Evolutionary conservation across 2,113 vertebrate species (phyloP).

Genomic region (Hyperopisus bebe): DNA sequence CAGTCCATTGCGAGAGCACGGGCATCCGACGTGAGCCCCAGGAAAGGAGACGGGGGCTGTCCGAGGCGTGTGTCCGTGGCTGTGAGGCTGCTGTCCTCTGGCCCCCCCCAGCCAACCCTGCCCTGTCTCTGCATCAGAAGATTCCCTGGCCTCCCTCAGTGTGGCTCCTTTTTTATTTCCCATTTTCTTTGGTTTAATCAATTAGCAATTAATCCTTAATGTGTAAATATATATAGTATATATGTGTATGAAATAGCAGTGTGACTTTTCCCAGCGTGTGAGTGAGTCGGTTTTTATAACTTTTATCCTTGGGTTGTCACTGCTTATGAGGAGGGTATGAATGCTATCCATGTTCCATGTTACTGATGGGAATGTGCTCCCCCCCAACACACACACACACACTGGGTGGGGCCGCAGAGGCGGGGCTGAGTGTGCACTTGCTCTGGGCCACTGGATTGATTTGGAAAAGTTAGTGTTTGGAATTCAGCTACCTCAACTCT

Average conservation of each 20-base stretch:
- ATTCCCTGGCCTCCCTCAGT: neutral
- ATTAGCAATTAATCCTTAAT: neutral
- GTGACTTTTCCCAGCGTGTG: neutral
- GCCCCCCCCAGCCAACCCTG: neutral
- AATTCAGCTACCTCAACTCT: constrained; percentile 6
- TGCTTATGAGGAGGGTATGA: neutral
- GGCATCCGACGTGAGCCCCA: neutral
- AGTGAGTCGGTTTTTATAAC: neutral
- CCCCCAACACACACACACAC: neutral
- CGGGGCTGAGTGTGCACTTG: neutral
- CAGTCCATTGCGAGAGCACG: neutral
- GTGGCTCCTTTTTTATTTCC: neutral
- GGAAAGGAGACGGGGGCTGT: neutral
- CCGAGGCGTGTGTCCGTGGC: neutral
- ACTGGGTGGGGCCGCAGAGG: neutral
- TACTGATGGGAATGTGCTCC: neutral
- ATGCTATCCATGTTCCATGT: neutral
- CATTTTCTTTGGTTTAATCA: neutral
- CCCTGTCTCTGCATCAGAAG: neutral
- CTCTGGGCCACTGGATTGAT: neutral
- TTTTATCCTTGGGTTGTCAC: neutral
- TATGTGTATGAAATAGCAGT: neutral
- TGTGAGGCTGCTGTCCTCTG: neutral
- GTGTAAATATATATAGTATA: neutral
- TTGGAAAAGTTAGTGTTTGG: neutral